Evolutionary conservation across 2,797 vertebrate species (phyloP), one percentile per base, ranked within the genome.

Genomic region (Anguilla anguilla): DNA sequence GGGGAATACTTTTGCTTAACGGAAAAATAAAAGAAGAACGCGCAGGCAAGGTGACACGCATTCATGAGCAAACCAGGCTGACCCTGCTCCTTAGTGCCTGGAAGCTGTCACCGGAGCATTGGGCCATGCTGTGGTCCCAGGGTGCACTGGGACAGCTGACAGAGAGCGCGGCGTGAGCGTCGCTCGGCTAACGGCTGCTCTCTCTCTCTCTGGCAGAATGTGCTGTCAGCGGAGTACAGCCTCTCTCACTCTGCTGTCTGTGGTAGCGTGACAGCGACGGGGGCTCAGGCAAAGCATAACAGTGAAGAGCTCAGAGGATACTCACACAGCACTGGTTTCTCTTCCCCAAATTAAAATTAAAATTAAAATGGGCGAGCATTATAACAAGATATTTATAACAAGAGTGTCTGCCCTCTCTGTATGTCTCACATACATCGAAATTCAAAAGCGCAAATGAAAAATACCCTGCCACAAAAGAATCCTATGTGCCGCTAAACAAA

Each of bases 201-300:
- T 49, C 39, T 46, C 39, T 61, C 81, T 55, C 19, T 6, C 59
- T 13, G 13, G 25, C 25, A 1, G 82, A 57, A 9, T 92, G 87
- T 83, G 88, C 89, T 83, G 90, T 92, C 91, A 90, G 91, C 19
- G 89, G 92, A 89, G 91, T 92, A 93, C 94, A 94, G 93, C 92
- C 57, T 13, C 6, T 17, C 39, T 46, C 91, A 89, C 92, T 91
- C 93, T 81, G 13, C 67, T 72, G 31, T 46, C 81, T 15, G 86
- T 67, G 55, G 92, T 94, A 95, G 96, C 96, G 94, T 94, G 96
- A 94, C 96, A 96, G 96, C 96, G 94, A 96, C 96, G 94, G 94
- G 88, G 92, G 93, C 92, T 92, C 91, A 92, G 93, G 94, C 89
- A 88, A 92, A 91, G 94, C 90, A 89, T 92, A 95, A 95, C 93